Base-by-base conservation (phyloP, 2,888 invertebrate genomes). In the Eilema caniola region DNA sequence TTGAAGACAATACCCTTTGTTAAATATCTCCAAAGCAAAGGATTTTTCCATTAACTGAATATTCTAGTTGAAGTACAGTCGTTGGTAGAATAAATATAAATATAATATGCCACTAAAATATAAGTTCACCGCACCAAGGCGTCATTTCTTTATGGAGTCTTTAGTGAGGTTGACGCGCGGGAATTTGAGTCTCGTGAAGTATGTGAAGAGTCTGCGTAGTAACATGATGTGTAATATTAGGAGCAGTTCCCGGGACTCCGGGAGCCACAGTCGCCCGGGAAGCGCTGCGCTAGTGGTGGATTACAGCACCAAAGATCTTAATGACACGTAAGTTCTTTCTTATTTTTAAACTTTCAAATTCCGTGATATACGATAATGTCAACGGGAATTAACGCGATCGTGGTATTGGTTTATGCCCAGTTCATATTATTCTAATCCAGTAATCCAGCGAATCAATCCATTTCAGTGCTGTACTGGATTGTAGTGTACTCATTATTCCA, bases 201-300 rank as follows among this genome's bases (percentile, higher is more conserved):
- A 62, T 62, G 53, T 53, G 47, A 67, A 61, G 64, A 47, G 33
- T 70, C 47, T 28, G 10, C 62, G 31, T 7, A 28, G 62, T 37
- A 61, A 70, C 11, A 31, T 62, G 31, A 56, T 70, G 10, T 70
- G 53, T 61, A 60, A 61, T 70, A 37, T 60, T 23, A 95, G 96
- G 85, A 96, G 96, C 78, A 95, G 95, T 72, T 96, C 96, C 68
- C 93, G 96, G 5, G 97, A 97, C 90, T 97, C 97, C 67, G 97
- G 97, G 72, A 97, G 97, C 75, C 97, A 97, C 92, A 97, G 97
- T 83, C 95, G 97, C 57, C 97, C 97, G n/a, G 96, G 95, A 82
- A 96, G 96, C 86, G 96, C 96, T 86, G 96, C 89, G 16, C 87
- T 94, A 11, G 83, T 94, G 41, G 90, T 94, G 28, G 94, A 94